Conservation (phyloP, 2,888 invertebrate genomes). For the Galerucella calmariensis region DNA sequence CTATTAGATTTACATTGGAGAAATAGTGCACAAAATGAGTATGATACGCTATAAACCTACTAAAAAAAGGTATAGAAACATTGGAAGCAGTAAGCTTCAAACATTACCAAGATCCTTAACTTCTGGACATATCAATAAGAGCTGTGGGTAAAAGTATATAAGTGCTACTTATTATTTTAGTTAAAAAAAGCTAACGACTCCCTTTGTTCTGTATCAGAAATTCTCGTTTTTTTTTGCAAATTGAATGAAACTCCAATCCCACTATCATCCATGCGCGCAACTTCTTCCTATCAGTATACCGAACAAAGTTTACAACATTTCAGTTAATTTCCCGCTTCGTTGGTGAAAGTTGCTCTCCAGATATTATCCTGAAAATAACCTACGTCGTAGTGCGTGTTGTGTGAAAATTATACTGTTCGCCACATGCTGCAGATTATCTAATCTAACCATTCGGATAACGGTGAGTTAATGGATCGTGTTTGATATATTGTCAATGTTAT, state of each 20-base stretch:
- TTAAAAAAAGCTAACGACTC: too few relatives aligned
- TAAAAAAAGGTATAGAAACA: too few relatives aligned
- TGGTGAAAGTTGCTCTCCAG: slow-evolving; percentile 1
- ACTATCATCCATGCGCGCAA: background rate
- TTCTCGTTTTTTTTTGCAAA: background rate
- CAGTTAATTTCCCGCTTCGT: slow-evolving; percentile 16
- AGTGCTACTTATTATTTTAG: too few relatives aligned
- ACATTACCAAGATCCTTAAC: too few relatives aligned
- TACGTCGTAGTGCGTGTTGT: background rate
- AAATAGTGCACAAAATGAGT: too few relatives aligned
- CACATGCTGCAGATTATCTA: slow-evolving; percentile 22
- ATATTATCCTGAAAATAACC: background rate
- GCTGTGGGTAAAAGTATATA: too few relatives aligned
- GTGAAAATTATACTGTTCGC: slow-evolving; percentile 2
- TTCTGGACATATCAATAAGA: too few relatives aligned
- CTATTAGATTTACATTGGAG: too few relatives aligned
- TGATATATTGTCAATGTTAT: background rate
- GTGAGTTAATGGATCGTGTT: slow-evolving; percentile 17
- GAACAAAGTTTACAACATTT: slow-evolving; percentile 1
- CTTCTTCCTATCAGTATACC: background rate
- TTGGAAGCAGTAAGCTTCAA: too few relatives aligned
- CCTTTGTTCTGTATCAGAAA: too few relatives aligned
- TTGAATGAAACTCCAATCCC: background rate
- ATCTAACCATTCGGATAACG: slow-evolving; percentile 9
- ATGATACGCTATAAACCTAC: too few relatives aligned